Percentiles rank a stretch among this genome's conserved stretches.
phyloP scores from a whole-genome alignment of 1,140 invertebrate genomes.

The Drosophila pruinosa region DNA sequence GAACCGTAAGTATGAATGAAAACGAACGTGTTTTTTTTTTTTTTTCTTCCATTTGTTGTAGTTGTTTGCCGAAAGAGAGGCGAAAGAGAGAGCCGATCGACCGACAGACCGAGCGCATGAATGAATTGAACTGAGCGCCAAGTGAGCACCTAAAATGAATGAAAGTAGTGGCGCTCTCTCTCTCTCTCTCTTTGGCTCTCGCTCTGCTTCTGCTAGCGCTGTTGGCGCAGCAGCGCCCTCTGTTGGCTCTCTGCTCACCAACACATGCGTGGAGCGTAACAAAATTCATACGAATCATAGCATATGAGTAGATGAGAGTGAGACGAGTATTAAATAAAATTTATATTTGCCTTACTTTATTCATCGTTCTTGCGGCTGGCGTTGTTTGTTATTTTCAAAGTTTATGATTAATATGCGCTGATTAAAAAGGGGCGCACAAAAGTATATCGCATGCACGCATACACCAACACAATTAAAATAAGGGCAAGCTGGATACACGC shows the following conservation, averaged over 20 bases:
- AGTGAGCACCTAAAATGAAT: slow-evolving; percentile 60
- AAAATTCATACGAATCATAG: slow-evolving; percentile 50
- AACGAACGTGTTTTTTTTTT: slow-evolving; percentile 72
- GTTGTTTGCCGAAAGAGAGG: slow-evolving; percentile 21
- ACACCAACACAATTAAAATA: slow-evolving; percentile 15
- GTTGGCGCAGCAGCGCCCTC: neutral
- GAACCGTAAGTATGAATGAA: slow-evolving; percentile 69
- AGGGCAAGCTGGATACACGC: slow-evolving; percentile 32
- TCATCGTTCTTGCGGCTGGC: slow-evolving; percentile 37
- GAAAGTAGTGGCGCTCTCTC: slow-evolving; percentile 65
- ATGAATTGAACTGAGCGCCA: slow-evolving; percentile 57
- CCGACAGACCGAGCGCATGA: slow-evolving; percentile 48
- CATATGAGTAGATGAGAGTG: neutral
- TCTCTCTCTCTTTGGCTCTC: neutral
- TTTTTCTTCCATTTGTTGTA: slow-evolving; percentile 3
- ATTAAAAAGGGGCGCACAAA: slow-evolving; percentile 53
- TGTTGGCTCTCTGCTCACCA: neutral
- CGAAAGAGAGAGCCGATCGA: slow-evolving; percentile 26
- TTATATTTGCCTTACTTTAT: slow-evolving; percentile 64
- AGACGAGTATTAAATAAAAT: slow-evolving; percentile 49
- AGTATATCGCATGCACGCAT: slow-evolving; percentile 12
- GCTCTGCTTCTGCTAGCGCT: neutral
- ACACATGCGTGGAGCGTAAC: slow-evolving; percentile 1
- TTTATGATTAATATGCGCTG: slow-evolving; percentile 76
- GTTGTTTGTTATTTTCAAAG: slow-evolving; percentile 55